Base-by-base conservation (phyloP, 2,113 vertebrate species). In the Mirza zaza region DNA sequence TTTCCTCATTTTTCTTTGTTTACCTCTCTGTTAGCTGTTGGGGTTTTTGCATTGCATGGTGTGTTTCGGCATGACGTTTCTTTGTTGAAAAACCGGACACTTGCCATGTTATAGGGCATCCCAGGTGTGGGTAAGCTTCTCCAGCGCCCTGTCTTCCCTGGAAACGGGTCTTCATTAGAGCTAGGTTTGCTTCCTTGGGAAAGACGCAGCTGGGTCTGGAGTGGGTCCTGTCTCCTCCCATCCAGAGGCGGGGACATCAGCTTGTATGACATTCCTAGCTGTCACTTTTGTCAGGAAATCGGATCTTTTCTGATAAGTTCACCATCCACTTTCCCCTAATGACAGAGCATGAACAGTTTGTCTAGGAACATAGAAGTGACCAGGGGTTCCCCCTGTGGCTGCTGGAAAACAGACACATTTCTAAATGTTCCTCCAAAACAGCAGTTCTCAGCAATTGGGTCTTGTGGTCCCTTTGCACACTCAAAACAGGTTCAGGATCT, bases 1-100 rank as follows among this genome's bases (percentile, higher is more conserved):
- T 34, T 27, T n/a, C 29, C 21, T 36, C 2, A 0, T 48, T 32
- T 21, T 6, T 27, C 20, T 21, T 83, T 8, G 1, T 32, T 36
- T 77, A 18, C 70, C 27, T 59, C 1, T 29, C 13, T 29, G 48
- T 27, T 36, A 6, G 52, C 13, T 12, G 8, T 39, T 61, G 29
- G 36, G 23, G 8, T 9, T 52, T 79, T 65, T n/a, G 2, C 12
- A 4, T 15, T 45, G 70, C 25, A 8, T 12, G 59, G 25, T 18
- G 52, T 17, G 5, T 55, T 18, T 55, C 17, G 17, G 17, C 52
- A 18, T 55, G 52, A 5, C 3, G 23, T 50, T 25, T 55, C 36
- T 32, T 42, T 50, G 23, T 9, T 76, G 61, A 39, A 55, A 65
- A 65, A 42, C 0, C 32, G 27, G 23, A 61, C 13, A 5, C 21